A percentile compares a stretch with the other conserved stretches of the same genome.
phyloP scores from a whole-genome alignment of 2,888 invertebrate genomes.

The Leptopilina myrica region DNA sequence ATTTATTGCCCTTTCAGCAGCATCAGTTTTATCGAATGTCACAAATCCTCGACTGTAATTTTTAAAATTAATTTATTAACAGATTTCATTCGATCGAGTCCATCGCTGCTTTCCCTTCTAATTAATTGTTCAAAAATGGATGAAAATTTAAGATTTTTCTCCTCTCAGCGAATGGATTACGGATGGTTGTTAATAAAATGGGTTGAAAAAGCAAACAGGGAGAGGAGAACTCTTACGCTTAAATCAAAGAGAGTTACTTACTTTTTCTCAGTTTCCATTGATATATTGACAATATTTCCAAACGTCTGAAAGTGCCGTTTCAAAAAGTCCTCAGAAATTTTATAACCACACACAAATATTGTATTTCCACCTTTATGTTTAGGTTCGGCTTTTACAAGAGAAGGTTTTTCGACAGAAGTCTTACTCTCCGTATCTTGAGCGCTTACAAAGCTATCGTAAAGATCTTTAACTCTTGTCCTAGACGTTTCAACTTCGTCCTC shows the following conservation, averaged over 20 bases:
- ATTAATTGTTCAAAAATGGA: too few relatives aligned
- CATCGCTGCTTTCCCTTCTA: too few relatives aligned
- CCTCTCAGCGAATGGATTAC: too few relatives aligned
- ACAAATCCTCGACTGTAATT: constrained; percentile 89
- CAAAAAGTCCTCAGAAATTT: constrained; percentile 88
- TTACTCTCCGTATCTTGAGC: constrained; percentile 83
- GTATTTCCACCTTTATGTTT: constrained; percentile 88
- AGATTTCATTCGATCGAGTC: neutral
- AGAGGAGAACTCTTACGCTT: too few relatives aligned
- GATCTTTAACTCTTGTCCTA: constrained; percentile 80
- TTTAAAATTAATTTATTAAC: constrained; percentile 6
- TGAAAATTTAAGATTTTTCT: too few relatives aligned
- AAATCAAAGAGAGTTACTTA: constrained; percentile 69
- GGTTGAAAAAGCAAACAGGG: too few relatives aligned
- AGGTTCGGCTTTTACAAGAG: constrained; percentile 78
- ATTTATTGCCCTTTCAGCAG: constrained; percentile 89
- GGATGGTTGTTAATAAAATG: too few relatives aligned
- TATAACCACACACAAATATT: constrained; percentile 88
- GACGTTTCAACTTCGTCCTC: constrained; percentile 80
- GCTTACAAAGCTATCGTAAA: constrained; percentile 88
- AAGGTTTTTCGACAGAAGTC: constrained; percentile 71
- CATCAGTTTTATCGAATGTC: constrained; percentile 93
- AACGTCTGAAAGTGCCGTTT: constrained; percentile 86
- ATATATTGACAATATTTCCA: constrained; percentile 87
- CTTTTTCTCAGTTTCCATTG: constrained; percentile 91